These are phyloP conservation scores for Hypotaenidia okinawae DNA, from an alignment of 2,797 vertebrate genomes.

Conservation along the genomic window DNA sequence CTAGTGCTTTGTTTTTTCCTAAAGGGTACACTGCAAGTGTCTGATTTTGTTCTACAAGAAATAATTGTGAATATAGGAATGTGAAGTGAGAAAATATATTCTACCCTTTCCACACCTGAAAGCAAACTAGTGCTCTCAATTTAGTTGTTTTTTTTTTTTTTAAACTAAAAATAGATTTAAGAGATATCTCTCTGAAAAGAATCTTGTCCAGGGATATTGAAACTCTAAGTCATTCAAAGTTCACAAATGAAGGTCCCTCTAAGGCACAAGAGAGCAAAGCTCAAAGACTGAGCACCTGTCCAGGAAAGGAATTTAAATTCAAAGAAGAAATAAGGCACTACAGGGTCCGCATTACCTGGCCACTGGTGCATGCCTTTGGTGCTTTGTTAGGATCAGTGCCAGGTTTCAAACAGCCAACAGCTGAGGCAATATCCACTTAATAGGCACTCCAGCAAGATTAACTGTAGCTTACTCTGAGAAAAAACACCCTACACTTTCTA, in stretches of 20 bases:
- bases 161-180: not conserved
- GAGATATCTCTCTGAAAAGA: not conserved
- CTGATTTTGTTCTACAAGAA: conserved; percentile 13
- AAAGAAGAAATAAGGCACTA: not conserved
- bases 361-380: not conserved
- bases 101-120: conserved; percentile 14
- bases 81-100: conserved; percentile 1
- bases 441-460: conserved; percentile 23
- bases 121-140: not conserved
- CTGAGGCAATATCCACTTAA: conserved; percentile 30
- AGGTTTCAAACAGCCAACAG: conserved; percentile 9
- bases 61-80: conserved; percentile 16
- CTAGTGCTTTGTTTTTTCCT: not conserved
- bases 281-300: conserved; percentile 4
- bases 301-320: not conserved
- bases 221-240: not conserved
- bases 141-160: not conserved
- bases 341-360: not conserved
- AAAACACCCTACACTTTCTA: not conserved
- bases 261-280: not conserved
- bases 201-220: not conserved
- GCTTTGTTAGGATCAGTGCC: conserved; percentile 45
- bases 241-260: not conserved
- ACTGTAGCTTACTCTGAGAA: not conserved
- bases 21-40: not conserved